Base-by-base conservation (phyloP, 2,113 vertebrate genomes). In the Suncus etruscus region DNA sequence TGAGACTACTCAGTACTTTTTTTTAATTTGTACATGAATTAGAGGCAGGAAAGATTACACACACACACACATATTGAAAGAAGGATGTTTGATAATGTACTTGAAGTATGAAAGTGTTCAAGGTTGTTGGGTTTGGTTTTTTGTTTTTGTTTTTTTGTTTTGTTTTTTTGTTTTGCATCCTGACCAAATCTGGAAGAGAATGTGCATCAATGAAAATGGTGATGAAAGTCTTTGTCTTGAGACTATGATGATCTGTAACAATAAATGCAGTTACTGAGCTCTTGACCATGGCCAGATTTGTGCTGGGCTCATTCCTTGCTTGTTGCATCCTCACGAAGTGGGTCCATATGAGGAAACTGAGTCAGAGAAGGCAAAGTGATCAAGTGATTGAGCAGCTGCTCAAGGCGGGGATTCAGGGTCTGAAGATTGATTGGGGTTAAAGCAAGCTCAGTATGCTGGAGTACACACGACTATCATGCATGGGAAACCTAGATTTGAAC, bases 241-340 rank as follows among this genome's bases (percentile, higher is more conserved):
- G 74, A 87, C 32, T 31, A 0, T 5, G 12, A 0, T 32, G n/a
- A 47, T 39, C n/a, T 48, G 22, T 89, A 68, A 47, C 58, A 96
- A 91, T 85, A 92, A 92, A 96, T 61, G 39, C 18, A 2, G 65
- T 89, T 61, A 20, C 70, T n/a, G 32, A 77, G 61, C 16, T 39
- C n/a, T 78, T 29, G n/a, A 16, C 45, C 0, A 0, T 8, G 10
- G 48, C 66, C 58, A 20, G 32, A 54, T 74, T 29, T 86, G 74
- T 68, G 72, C 77, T 50, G 63, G 72, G 32, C 27, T 70, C 65
- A 79, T 72, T 63, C 54, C 32, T 91, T 78, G 25, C 45, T 68
- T 65, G 54, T 86, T 78, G 73, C 54, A 77, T 73, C 86, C 69
- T 68, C 15, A 39, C 75, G 63, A 48, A 6, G 3, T 50, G 68